Evolutionary conservation across 2,113 vertebrate genomes (phyloP).

Genomic region (Leptodactylus fuscus): DNA sequence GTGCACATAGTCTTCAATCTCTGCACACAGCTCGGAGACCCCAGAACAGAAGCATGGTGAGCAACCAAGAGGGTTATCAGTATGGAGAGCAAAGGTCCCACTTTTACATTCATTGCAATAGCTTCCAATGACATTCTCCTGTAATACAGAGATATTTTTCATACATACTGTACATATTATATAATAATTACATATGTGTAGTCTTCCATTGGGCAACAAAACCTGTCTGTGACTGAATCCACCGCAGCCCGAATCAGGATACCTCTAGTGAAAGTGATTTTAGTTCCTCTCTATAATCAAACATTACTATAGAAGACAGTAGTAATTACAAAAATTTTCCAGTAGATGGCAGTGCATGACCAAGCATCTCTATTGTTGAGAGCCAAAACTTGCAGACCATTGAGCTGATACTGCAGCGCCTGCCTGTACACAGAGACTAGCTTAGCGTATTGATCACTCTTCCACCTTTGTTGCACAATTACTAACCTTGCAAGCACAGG

Average conservation of each 20-base stretch:
- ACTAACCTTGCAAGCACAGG: conserved; percentile 90
- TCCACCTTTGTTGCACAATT: too few relatives aligned
- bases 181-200: background rate
- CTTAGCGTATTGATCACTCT: too few relatives aligned
- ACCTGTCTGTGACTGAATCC: too few relatives aligned
- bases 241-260: too few relatives aligned
- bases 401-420: background rate
- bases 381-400: background rate
- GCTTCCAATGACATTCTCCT: conserved; percentile 86
- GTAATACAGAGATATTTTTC: background rate
- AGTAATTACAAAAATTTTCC: background rate
- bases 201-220: too few relatives aligned
- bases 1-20: conserved; percentile 79
- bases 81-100: conserved; percentile 81
- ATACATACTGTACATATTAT: background rate
- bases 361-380: background rate
- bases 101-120: conserved; percentile 83
- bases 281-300: background rate
- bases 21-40: conserved; percentile 79
- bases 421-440: background rate
- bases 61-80: conserved; percentile 78
- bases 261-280: too few relatives aligned
- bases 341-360: conserved; percentile 16
- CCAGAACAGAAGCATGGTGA: conserved; percentile 90
- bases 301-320: background rate